Evolutionary conservation across 2,113 vertebrate species (phyloP).

Genomic region (Stictonetta naevosa): DNA sequence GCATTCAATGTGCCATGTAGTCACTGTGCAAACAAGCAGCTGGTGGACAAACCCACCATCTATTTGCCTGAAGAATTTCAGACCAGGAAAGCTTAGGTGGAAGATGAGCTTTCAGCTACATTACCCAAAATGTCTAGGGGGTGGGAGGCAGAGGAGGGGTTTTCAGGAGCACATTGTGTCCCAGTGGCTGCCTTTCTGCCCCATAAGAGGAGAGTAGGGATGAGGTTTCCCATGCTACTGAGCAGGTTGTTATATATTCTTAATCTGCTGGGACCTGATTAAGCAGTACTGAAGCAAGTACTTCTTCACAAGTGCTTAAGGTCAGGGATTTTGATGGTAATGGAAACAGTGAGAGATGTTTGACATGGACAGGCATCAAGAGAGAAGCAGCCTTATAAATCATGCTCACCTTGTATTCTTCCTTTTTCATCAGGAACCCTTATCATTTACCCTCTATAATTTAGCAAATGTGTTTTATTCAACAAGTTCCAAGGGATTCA

Average conservation of each 20-base stretch:
- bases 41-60: rapidly evolving
- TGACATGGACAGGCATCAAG: not conserved
- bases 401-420: not conserved
- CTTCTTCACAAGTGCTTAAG: not conserved
- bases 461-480: not conserved
- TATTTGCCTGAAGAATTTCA: not conserved
- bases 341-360: not conserved
- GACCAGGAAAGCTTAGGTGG: not conserved
- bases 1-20: not conserved
- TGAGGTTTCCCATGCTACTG: not conserved
- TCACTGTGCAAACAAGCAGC: rapidly evolving
- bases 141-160: not conserved
- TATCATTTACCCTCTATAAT: not conserved
- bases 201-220: not conserved
- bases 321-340: not conserved
- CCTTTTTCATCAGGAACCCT: not conserved
- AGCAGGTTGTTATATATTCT: not conserved
- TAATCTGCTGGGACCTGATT: not conserved
- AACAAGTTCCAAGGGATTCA: not conserved
- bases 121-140: not conserved
- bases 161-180: not conserved
- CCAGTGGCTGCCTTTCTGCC: not conserved
- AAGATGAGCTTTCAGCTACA: not conserved
- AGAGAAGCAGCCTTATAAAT: not conserved
- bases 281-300: not conserved